These are phyloP conservation scores for Automeris io DNA, from an alignment of 2,888 invertebrate species.

Conservation along the genomic window DNA sequence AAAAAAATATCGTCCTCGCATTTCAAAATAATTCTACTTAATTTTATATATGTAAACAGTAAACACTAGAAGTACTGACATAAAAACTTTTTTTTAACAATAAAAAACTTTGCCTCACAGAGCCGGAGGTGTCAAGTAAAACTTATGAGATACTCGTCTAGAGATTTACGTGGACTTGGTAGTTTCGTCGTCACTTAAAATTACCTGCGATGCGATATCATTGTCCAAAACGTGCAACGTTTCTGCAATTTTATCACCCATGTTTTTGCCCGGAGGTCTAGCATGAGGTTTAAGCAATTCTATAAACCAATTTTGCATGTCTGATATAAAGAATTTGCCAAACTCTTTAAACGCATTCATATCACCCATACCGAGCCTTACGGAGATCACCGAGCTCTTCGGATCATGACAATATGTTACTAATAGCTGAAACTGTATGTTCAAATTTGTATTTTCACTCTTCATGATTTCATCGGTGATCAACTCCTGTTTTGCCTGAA, in stretches of 20 bases:
- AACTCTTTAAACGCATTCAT: constrained; percentile 33
- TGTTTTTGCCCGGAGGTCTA: constrained; percentile 19
- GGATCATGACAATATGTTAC: constrained; percentile 29
- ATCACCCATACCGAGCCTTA: constrained; percentile 32
- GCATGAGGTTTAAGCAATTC: constrained; percentile 28
- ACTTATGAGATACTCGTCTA: neutral
- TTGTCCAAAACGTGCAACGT: constrained; percentile 14
- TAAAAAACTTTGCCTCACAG: too few species aligned
- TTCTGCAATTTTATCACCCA: constrained; percentile 21
- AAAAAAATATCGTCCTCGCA: constrained; percentile 25
- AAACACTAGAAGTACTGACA: constrained; percentile 25
- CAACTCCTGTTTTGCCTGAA: constrained; percentile 32
- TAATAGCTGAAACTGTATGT: constrained; percentile 35
- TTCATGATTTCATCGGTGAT: constrained; percentile 42
- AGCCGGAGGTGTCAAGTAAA: too few species aligned
- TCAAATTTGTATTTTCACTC: constrained; percentile 19
- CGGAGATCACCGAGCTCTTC: constrained; percentile 20
- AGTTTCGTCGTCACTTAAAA: constrained; percentile 12
- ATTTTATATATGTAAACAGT: constrained; percentile 32
- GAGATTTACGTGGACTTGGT: neutral
- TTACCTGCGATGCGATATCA: constrained; percentile 12
- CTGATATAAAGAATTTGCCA: constrained; percentile 38
- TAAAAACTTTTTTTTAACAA: constrained; percentile 12
- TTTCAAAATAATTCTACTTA: constrained; percentile 25
- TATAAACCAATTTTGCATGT: constrained; percentile 36